Evolutionary conservation across 2,113 vertebrate species (phyloP).

Genomic region (Tupaia chinensis): DNA sequence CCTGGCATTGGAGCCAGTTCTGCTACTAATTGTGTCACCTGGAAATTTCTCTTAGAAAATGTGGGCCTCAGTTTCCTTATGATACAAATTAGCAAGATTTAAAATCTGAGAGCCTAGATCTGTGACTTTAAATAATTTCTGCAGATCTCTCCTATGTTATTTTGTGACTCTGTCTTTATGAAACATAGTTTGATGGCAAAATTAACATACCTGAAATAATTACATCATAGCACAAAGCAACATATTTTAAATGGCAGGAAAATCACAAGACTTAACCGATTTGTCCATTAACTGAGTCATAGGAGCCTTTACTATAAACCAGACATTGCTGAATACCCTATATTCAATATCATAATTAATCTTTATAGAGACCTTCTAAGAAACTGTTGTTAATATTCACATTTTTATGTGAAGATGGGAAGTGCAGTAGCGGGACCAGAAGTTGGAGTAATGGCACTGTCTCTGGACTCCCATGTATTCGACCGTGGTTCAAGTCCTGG

Average conservation of each 20-base stretch:
- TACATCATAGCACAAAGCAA: not conserved
- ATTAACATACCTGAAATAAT: not conserved
- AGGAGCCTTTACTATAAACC: not conserved
- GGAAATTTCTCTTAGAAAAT: not conserved
- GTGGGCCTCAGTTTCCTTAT: not conserved
- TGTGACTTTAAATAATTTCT: constrained; percentile 8
- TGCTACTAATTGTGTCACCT: not conserved
- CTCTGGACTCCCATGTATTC: too few relatives aligned
- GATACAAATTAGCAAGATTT: not conserved
- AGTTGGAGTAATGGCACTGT: too few relatives aligned
- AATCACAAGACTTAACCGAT: not conserved
- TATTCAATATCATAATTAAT: not conserved
- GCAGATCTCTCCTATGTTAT: not conserved
- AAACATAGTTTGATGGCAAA: not conserved
- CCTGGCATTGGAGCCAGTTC: rapidly evolving
- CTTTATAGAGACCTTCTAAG: not conserved
- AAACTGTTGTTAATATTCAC: not conserved
- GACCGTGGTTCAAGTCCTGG: too few relatives aligned
- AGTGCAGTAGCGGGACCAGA: not conserved
- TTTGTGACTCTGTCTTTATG: constrained; percentile 4
- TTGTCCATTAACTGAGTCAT: not conserved
- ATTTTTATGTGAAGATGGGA: not conserved
- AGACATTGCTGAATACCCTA: not conserved
- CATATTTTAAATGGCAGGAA: not conserved
- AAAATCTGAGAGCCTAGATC: not conserved